phyloP scores from a whole-genome alignment of 2,888 invertebrate genomes.

The Molorchus minor region DNA sequence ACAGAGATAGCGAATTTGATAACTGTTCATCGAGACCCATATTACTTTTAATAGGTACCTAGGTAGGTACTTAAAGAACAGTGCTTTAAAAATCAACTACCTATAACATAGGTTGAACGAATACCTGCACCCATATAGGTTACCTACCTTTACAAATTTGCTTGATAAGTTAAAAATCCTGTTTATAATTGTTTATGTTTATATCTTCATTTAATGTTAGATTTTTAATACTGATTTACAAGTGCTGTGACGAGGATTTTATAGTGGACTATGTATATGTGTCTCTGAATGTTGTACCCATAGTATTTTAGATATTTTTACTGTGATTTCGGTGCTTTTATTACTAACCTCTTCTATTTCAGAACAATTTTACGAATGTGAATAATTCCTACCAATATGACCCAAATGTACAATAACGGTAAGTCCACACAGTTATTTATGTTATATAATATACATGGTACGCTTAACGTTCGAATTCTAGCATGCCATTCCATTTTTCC shows the following conservation, averaged over 20 bases:
- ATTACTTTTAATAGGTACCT: too few species aligned
- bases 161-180: slow-evolving; percentile 3
- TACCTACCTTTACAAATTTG: slow-evolving; percentile 5
- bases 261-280: background rate
- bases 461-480: too few species aligned
- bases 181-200: too few species aligned
- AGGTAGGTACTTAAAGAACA: background rate
- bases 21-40: too few species aligned
- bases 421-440: slow-evolving; percentile 6
- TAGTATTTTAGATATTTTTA: background rate
- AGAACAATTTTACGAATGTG: slow-evolving; percentile 16
- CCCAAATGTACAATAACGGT: slow-evolving; percentile 17
- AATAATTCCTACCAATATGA: slow-evolving; percentile 20
- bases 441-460: too few species aligned
- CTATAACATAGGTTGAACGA: background rate
- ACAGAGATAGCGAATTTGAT: background rate
- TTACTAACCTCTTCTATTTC: slow-evolving; percentile 5
- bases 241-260: slow-evolving; percentile 10
- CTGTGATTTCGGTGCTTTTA: background rate
- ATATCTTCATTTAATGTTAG: slow-evolving; percentile 8
- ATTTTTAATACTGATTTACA: slow-evolving; percentile 8
- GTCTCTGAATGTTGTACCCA: background rate
- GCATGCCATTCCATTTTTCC: too few species aligned
- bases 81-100: background rate
- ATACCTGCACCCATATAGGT: background rate